Percentiles rank a stretch among this genome's conserved stretches.
These are phyloP conservation scores for Drosophila nikananu DNA, from an alignment of 1,140 invertebrate genomes.

Conservation along the genomic window DNA sequence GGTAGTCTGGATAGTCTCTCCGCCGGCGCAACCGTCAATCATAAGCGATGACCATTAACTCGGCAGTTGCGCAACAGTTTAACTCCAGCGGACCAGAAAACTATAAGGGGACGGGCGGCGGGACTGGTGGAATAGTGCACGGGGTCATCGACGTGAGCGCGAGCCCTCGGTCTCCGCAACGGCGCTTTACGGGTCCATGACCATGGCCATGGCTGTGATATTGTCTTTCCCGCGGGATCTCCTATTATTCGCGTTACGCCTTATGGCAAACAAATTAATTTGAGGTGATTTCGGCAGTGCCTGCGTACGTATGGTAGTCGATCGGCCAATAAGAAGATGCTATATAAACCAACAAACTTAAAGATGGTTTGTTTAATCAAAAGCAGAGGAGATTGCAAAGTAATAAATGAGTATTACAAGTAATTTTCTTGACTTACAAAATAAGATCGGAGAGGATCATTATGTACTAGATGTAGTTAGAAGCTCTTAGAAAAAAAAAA, in stretches of 20 bases:
- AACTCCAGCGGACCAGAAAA: constrained; percentile 70
- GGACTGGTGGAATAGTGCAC: constrained; percentile 51
- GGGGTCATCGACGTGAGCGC: constrained; percentile 68
- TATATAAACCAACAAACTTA: constrained; percentile 34
- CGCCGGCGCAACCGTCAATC: constrained; percentile 60
- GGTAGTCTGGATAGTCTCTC: constrained; percentile 46
- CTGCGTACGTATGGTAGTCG: constrained; percentile 28
- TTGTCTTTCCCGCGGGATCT: constrained; percentile 30
- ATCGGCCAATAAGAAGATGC: constrained; percentile 22
- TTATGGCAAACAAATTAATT: constrained; percentile 66
- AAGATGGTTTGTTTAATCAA: background rate
- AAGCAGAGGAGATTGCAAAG: background rate
- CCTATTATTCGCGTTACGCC: constrained; percentile 56
- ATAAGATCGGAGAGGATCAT: background rate
- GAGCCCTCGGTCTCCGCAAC: constrained; percentile 29
- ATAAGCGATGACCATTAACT: constrained; percentile 75
- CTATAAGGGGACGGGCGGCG: constrained; percentile 20
- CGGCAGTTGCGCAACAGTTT: constrained; percentile 55
- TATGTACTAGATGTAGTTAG: background rate
- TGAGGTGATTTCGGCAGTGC: constrained; percentile 41
- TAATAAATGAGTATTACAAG: background rate
- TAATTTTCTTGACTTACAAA: background rate
- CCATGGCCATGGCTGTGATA: constrained; percentile 23
- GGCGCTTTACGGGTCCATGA: constrained; percentile 13
- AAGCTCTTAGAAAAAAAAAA: too few species aligned